A percentile compares a stretch with the other conserved stretches of the same genome.
Evolutionary conservation across 2,888 invertebrate species (phyloP).

Genomic region (Amblyjoppa proteus): DNA sequence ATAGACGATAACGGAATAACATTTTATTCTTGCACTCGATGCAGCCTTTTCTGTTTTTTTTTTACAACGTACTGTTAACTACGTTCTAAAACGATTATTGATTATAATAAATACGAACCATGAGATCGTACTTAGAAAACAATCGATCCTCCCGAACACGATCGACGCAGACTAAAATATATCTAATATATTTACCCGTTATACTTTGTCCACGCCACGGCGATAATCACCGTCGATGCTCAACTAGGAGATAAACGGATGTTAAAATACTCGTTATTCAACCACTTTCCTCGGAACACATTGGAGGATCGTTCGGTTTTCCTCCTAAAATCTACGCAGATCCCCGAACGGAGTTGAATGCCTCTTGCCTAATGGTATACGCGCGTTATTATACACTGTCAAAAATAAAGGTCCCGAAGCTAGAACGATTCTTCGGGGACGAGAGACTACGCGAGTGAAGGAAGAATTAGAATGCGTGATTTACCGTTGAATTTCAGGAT

Average conservation of each 20-base stretch:
- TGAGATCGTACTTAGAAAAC: slow-evolving; percentile 37
- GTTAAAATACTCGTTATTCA: slow-evolving; percentile 41
- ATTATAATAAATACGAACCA: slow-evolving; percentile 40
- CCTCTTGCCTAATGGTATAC: slow-evolving; percentile 24
- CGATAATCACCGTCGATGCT: slow-evolving; percentile 48
- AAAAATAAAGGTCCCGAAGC: slow-evolving; percentile 44
- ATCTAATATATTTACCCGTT: slow-evolving; percentile 42
- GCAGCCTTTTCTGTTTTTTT: slow-evolving; percentile 37
- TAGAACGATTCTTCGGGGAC: slow-evolving; percentile 13
- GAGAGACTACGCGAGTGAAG: slow-evolving; percentile 42
- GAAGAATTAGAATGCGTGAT: slow-evolving; percentile 45
- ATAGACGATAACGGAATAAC: slow-evolving; percentile 63
- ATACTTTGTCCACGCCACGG: slow-evolving; percentile 38
- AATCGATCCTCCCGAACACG: slow-evolving; percentile 33
- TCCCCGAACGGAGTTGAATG: slow-evolving; percentile 22
- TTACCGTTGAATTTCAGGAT: slow-evolving; percentile 22
- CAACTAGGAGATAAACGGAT: slow-evolving; percentile 37
- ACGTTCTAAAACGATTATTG: slow-evolving; percentile 52
- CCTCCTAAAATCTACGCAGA: slow-evolving; percentile 42
- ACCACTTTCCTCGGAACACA: slow-evolving; percentile 43
- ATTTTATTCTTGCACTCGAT: slow-evolving; percentile 66
- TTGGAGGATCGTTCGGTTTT: slow-evolving; percentile 2
- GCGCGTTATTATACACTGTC: slow-evolving; percentile 30
- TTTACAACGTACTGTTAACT: slow-evolving; percentile 59
- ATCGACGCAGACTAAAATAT: slow-evolving; percentile 37